Evolutionary conservation across 2,113 vertebrate genomes (phyloP), one percentile per base, ranked within the genome.

Genomic region (Sebastes fasciatus): DNA sequence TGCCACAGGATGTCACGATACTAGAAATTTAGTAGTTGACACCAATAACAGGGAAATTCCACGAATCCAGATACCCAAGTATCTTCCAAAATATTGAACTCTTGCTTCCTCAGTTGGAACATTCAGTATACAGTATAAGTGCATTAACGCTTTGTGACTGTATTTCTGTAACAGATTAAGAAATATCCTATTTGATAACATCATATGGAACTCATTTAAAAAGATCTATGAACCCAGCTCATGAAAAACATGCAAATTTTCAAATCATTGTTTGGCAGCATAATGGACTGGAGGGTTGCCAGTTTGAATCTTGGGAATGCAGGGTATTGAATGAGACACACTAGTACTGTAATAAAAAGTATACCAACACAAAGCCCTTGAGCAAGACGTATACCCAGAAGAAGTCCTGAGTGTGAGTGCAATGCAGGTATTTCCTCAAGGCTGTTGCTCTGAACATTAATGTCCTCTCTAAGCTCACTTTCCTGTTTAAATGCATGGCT

Each of bases 251-350:
- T 83, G 69, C 42, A 80, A 40, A 81, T 85, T 72, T 86, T 57
- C 42, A 65, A 67, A 82, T 80, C 63, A 48, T 16, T 70, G 49
- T 68, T 83, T 90, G 74, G 76, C 84, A 82, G 82, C 21, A 46
- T 54, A 46, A 82, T 14, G 11, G 46, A 82, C 83, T 80, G 88
- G 85, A 89, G 40, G 45, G 40, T 74, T 83, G 80, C 83, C 85
- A 87, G 65, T 63, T 74, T 77, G 68, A 84, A 23, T 80, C 57
- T 45, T 17, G 46, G 67, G 66, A 68, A 61, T 51, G 21, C 8
- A 43, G 34, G 68, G 14, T 65, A 75, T 19, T 79, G 40, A 82
- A 52, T 73, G 48, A 85, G 54, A 68, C 73, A 51, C 40, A 40
- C 45, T 64, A 17, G 48, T 78, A 70, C 34, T 51, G 23, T 69